Percentiles rank a stretch among this genome's conserved stretches.
Conservation (phyloP, 1,140 invertebrate genomes). For the Anastatus disparis region DNA sequence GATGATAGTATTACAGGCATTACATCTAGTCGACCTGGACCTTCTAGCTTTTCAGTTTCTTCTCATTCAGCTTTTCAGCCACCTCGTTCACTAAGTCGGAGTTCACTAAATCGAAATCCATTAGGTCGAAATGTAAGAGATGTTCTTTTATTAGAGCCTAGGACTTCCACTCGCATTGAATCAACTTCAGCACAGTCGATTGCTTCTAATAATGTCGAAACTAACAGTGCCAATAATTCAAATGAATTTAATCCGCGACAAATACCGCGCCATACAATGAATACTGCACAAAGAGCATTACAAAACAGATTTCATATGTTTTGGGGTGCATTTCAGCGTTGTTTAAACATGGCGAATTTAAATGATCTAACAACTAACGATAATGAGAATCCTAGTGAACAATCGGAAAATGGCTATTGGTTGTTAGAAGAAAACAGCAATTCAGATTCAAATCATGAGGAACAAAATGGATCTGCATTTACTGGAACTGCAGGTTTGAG, state of each 20-base stretch:
- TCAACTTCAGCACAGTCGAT: background rate
- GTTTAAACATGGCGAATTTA: slow-evolving; percentile 26
- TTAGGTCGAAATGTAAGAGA: background rate
- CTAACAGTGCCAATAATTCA: background rate
- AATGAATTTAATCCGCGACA: background rate
- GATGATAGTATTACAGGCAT: slow-evolving; percentile 46
- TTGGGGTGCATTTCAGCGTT: slow-evolving; percentile 36
- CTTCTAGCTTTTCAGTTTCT: slow-evolving; percentile 57
- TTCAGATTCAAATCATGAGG: slow-evolving; percentile 59
- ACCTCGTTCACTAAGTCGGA: slow-evolving; percentile 24
- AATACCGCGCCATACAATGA: background rate
- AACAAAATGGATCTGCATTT: slow-evolving; percentile 41
- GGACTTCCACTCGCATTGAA: slow-evolving; percentile 8
- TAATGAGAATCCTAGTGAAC: slow-evolving; percentile 48
- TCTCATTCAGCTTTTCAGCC: slow-evolving; percentile 61
- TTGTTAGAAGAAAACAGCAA: slow-evolving; percentile 61
- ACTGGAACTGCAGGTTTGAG: slow-evolving; percentile 41
- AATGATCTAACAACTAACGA: slow-evolving; percentile 8
- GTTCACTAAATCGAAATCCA: background rate
- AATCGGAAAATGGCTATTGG: slow-evolving; percentile 62
- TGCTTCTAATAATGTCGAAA: background rate
- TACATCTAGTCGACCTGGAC: slow-evolving; percentile 30
- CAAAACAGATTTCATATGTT: slow-evolving; percentile 27
- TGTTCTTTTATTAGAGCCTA: too few species aligned
- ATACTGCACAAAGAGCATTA: background rate